Conservation (phyloP, 1,140 invertebrate species). For the Philopotamus ludificatus region DNA sequence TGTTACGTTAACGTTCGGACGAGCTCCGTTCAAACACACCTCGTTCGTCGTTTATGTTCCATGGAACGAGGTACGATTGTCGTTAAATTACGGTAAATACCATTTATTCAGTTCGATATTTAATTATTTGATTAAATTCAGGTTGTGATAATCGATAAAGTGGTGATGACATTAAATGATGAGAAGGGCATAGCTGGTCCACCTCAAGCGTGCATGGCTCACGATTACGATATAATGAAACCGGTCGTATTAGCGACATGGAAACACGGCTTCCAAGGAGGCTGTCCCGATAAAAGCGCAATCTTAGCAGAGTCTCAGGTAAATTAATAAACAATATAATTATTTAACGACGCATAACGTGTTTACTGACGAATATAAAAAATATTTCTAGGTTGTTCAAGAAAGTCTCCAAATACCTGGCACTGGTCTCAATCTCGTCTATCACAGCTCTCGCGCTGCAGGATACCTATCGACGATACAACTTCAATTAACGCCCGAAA, state of each 20-base stretch:
- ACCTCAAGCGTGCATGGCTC: conserved; percentile 78
- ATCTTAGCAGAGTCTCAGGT: conserved; percentile 93
- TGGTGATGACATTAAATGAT: conserved; percentile 81
- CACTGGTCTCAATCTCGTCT: conserved; percentile 89
- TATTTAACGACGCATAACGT: neutral
- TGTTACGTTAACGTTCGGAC: conserved; percentile 90
- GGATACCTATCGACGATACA: conserved; percentile 95
- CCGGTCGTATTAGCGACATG: conserved; percentile 92
- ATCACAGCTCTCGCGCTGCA: conserved; percentile 87
- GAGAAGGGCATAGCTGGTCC: conserved; percentile 64
- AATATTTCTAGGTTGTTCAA: conserved; percentile 73
- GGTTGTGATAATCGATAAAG: conserved; percentile 86
- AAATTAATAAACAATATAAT: too few relatives aligned
- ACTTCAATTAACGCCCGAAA: conserved; percentile 85
- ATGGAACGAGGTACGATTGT: conserved; percentile 84
- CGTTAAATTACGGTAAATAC: too few relatives aligned
- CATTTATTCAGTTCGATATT: neutral
- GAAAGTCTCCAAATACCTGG: conserved; percentile 91
- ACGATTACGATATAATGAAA: conserved; percentile 92
- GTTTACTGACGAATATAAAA: neutral
- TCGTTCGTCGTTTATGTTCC: conserved; percentile 91
- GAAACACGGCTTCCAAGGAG: conserved; percentile 95
- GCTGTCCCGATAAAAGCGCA: conserved; percentile 87
- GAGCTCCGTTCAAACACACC: conserved; percentile 86
- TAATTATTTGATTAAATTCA: conserved; percentile 43